phyloP scores from a whole-genome alignment of 2,888 invertebrate genomes.

The Bellardia pandia region DNA sequence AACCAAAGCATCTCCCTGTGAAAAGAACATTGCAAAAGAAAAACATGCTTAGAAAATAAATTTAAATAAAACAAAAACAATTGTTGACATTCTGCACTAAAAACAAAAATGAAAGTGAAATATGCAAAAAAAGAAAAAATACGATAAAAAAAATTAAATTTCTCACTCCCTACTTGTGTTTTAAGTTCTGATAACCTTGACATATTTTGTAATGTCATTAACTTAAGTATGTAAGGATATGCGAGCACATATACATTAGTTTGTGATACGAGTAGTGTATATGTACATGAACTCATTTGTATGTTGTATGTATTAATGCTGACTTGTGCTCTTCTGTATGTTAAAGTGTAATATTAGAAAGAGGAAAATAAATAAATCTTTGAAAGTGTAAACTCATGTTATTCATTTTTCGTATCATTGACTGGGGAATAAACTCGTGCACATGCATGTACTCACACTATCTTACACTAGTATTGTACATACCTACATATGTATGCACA shows the following conservation, averaged over 20 bases:
- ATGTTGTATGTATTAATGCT: constrained; percentile 5
- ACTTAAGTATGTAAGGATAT: constrained; percentile 41
- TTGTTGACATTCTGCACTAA: constrained; percentile 20
- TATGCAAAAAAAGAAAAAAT: not conserved
- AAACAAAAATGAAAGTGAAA: constrained; percentile 47
- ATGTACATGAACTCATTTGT: not conserved
- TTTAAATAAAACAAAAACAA: constrained; percentile 41
- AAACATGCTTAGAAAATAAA: constrained; percentile 49
- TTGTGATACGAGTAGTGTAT: not conserved
- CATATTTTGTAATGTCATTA: constrained; percentile 64
- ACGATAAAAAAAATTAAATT: constrained; percentile 3
- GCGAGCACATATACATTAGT: not conserved
- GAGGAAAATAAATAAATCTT: not conserved
- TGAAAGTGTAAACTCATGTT: constrained; percentile 41
- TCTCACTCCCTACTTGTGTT: constrained; percentile 28
- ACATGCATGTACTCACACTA: constrained; percentile 3
- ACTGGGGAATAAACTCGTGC: constrained; percentile 25
- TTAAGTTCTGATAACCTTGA: constrained; percentile 50
- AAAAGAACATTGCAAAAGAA: constrained; percentile 8
- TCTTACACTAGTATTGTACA: not conserved
- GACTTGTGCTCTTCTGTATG: not conserved
- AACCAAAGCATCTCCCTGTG: constrained; percentile 95
- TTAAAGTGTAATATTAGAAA: not conserved
- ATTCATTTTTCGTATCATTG: constrained; percentile 19
- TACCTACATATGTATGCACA: not conserved